A percentile compares a stretch with the other conserved stretches of the same genome.
Conservation (phyloP, 2,797 vertebrate genomes). For the Premnoplex brunnescens region DNA sequence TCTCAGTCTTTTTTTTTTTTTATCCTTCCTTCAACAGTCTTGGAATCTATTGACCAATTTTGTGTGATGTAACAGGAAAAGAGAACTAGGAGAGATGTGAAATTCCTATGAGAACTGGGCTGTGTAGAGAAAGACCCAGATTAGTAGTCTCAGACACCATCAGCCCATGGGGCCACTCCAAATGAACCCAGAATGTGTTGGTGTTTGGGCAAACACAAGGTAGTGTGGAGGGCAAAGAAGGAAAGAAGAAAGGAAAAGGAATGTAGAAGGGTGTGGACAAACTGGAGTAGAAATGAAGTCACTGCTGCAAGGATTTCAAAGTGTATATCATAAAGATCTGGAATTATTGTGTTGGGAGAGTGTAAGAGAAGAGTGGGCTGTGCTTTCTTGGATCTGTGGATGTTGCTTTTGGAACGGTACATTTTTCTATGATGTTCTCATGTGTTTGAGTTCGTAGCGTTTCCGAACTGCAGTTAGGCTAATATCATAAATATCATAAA, state of each 20-base stretch:
- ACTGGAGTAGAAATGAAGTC: background rate
- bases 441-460: background rate
- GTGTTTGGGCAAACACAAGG: background rate
- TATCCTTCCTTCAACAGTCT: background rate
- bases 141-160: background rate
- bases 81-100: background rate
- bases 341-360: background rate
- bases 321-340: background rate
- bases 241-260: background rate
- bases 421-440: background rate
- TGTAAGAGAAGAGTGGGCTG: background rate
- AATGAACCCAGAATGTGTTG: background rate
- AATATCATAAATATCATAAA: background rate
- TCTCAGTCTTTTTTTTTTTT: background rate
- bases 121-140: background rate
- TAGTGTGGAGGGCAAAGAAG: background rate
- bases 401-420: background rate
- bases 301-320: background rate
- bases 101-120: background rate
- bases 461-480: background rate
- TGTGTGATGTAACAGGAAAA: background rate
- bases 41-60: background rate
- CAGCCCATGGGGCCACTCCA: background rate
- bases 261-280: background rate
- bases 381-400: background rate